Evolutionary conservation across 2,797 vertebrate species (phyloP).

Genomic region (Scolopax bukidnonensis): DNA sequence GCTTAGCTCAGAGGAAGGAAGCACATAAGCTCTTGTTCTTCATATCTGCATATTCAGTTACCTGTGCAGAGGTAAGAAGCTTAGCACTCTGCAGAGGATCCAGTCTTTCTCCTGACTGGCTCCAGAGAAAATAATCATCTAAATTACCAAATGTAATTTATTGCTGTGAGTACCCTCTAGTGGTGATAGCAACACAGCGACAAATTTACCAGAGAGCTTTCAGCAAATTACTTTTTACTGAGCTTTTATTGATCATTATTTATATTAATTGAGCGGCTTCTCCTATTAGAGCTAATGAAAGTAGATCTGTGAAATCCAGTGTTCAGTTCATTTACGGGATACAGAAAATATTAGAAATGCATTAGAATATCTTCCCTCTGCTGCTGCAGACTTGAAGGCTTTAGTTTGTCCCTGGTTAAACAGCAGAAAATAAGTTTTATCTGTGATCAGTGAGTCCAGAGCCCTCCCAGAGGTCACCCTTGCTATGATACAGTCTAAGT

Average conservation of each 20-base stretch:
- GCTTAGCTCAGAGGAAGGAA: neutral
- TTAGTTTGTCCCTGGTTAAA: accelerated
- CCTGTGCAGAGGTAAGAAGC: slow-evolving; percentile 7
- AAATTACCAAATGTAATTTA: neutral
- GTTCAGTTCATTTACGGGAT: neutral
- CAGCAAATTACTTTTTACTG: neutral
- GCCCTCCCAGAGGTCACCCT: neutral
- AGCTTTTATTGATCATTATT: neutral
- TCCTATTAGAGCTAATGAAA: neutral
- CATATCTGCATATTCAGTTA: neutral
- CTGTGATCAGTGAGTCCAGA: neutral
- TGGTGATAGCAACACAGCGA: neutral
- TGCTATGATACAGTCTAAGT: neutral
- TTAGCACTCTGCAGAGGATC: neutral
- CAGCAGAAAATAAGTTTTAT: neutral
- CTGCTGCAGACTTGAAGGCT: neutral
- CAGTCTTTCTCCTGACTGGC: neutral
- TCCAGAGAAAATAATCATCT: neutral
- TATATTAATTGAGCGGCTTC: neutral
- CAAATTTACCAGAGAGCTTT: neutral
- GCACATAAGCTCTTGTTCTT: neutral
- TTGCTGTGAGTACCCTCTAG: slow-evolving; percentile 60
- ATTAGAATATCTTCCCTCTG: neutral
- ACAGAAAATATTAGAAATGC: neutral
- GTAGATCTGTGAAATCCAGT: neutral